phyloP scores from a whole-genome alignment of 1,140 invertebrate genomes.

The Hylyphantes graminicola region DNA sequence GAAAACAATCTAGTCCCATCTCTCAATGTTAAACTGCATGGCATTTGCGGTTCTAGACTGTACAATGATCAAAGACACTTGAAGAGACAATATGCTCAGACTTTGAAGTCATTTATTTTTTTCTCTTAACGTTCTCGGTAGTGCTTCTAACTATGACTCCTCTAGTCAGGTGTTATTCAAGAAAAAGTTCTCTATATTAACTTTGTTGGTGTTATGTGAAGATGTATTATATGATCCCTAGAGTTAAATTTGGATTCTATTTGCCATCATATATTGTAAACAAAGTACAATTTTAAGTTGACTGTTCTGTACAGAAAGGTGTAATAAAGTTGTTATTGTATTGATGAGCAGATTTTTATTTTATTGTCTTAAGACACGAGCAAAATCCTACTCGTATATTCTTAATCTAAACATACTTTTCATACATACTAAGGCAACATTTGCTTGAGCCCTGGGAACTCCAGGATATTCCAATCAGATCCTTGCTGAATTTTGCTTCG shows the following conservation, averaged over 20 bases:
- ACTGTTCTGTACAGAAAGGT: conserved; percentile 54
- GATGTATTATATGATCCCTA: conserved; percentile 40
- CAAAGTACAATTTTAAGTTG: conserved; percentile 55
- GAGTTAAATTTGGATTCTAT: conserved; percentile 45
- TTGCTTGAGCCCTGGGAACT: too few relatives aligned
- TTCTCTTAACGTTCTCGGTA: conserved; percentile 42
- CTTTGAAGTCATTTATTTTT: conserved; percentile 26
- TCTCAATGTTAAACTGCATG: too few relatives aligned
- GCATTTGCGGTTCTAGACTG: background rate
- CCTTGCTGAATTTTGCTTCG: too few relatives aligned
- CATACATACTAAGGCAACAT: too few relatives aligned
- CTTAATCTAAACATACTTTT: too few relatives aligned
- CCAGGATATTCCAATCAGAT: too few relatives aligned
- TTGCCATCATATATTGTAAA: conserved; percentile 35
- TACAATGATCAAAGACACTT: conserved; percentile 2
- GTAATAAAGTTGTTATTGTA: conserved; percentile 55
- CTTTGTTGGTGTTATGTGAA: conserved; percentile 54
- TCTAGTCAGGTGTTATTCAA: conserved; percentile 34
- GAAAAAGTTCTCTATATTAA: conserved; percentile 42
- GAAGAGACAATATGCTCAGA: conserved; percentile 9
- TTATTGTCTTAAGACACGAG: too few relatives aligned
- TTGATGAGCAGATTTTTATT: conserved; percentile 9
- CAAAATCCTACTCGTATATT: too few relatives aligned
- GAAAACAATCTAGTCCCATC: too few relatives aligned
- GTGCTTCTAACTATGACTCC: conserved; percentile 40